Evolutionary conservation across 2,113 vertebrate genomes (phyloP).

Genomic region (Pogona vitticeps): DNA sequence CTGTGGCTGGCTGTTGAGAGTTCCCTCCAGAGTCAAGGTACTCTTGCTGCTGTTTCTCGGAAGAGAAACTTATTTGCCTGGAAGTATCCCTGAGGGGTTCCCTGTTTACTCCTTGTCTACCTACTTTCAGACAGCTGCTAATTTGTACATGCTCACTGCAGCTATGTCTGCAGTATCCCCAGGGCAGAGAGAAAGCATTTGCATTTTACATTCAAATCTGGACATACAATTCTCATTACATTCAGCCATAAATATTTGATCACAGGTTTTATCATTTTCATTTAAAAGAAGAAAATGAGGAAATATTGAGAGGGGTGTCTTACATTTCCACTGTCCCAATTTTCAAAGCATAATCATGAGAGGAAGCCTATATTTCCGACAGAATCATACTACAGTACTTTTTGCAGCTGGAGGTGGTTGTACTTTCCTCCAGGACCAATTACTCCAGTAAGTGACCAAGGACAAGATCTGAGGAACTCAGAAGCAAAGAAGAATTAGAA

Average conservation of each 20-base stretch:
- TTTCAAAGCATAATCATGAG: not conserved
- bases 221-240: constrained; percentile 29
- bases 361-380: too few species aligned
- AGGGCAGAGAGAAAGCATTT: not conserved
- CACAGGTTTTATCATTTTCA: constrained; percentile 24
- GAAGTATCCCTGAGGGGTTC: constrained; percentile 16
- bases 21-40: not conserved
- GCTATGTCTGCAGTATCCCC: not conserved
- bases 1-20: not conserved
- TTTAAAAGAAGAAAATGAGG: not conserved
- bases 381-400: not conserved
- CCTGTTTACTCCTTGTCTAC: constrained; percentile 8
- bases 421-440: not conserved
- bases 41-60: not conserved
- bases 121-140: not conserved
- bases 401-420: not conserved
- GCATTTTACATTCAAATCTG: not conserved
- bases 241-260: constrained; percentile 37
- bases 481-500: not conserved
- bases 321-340: not conserved
- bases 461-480: not conserved
- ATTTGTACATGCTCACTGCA: constrained; percentile 13
- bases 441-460: not conserved
- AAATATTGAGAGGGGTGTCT: too few species aligned
- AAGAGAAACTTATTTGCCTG: constrained; percentile 4